Conservation (phyloP, 2,113 vertebrate species). For the Cavia porcellus region DNA sequence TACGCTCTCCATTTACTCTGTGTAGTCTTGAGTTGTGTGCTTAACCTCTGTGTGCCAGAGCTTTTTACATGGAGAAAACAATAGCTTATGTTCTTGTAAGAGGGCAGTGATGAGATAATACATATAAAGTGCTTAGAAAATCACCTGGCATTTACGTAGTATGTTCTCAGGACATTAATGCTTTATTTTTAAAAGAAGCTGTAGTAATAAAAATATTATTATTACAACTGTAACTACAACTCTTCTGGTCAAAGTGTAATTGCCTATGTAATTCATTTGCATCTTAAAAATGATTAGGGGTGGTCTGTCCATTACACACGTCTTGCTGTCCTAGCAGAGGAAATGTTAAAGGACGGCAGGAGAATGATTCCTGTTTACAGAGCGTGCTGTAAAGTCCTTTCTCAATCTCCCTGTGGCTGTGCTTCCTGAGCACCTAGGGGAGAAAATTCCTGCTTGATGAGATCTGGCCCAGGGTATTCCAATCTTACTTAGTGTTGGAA, state of each 20-base stretch:
- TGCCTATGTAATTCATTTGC: neutral
- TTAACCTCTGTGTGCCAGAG: neutral
- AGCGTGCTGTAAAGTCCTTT: neutral
- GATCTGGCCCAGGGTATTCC: neutral
- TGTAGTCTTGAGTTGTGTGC: neutral
- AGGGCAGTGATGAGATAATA: neutral
- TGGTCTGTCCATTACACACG: neutral
- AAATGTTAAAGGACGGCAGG: neutral
- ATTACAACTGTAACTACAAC: neutral
- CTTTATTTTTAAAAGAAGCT: neutral
- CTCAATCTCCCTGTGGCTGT: too few relatives aligned
- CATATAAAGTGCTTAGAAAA: neutral
- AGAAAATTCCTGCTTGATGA: neutral
- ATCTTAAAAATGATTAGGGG: neutral
- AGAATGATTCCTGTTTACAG: neutral
- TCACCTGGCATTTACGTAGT: neutral
- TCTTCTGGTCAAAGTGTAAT: neutral
- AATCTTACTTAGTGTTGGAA: neutral
- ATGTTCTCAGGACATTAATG: neutral
- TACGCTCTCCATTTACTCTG: neutral
- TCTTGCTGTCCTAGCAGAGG: neutral
- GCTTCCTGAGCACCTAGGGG: neutral
- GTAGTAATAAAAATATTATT: neutral
- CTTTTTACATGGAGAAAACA: slow-evolving; percentile 40
- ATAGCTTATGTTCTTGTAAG: neutral